phyloP scores from a whole-genome alignment of 92 coral and sea anemone genomes.

The Virgularia gustaviana region DNA sequence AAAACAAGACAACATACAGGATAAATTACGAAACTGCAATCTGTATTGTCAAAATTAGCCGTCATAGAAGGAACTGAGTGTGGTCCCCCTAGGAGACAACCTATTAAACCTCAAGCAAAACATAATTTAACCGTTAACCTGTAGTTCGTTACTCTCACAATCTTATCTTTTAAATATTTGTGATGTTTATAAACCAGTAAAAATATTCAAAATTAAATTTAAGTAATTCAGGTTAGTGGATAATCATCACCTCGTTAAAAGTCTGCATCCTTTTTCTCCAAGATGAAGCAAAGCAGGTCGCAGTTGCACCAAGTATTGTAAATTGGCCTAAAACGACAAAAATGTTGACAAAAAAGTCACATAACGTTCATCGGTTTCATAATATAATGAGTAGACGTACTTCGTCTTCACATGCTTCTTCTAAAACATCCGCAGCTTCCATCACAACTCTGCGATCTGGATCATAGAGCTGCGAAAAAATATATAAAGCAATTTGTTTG shows the following conservation, averaged over 20 bases:
- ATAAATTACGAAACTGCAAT: background rate
- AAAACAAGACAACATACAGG: conserved; percentile 4
- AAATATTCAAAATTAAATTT: background rate
- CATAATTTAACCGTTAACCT: too few species aligned
- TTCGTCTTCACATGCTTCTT: conserved; percentile 99
- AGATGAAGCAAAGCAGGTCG: conserved; percentile 84
- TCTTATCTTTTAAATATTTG: too few species aligned
- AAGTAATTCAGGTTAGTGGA: background rate
- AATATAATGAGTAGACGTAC: conserved; percentile 41
- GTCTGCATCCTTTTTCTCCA: conserved; percentile 87
- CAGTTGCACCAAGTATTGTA: conserved; percentile 84
- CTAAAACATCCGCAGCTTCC: conserved; percentile 95
- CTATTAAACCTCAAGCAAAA: background rate
- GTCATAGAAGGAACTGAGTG: background rate
- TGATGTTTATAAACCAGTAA: too few species aligned
- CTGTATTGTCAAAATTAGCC: background rate
- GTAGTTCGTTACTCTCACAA: too few species aligned
- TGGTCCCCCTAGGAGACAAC: background rate
- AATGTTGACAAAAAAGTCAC: background rate
- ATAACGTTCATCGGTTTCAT: background rate
- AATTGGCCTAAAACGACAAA: conserved; percentile 75
- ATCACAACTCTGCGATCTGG: conserved; percentile 76
- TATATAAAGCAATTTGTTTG: background rate
- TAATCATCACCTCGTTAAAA: conserved; percentile 68
- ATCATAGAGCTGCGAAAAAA: conserved; percentile 72